Base-by-base conservation (phyloP, 2,113 vertebrate species). In the Heterotis niloticus region DNA sequence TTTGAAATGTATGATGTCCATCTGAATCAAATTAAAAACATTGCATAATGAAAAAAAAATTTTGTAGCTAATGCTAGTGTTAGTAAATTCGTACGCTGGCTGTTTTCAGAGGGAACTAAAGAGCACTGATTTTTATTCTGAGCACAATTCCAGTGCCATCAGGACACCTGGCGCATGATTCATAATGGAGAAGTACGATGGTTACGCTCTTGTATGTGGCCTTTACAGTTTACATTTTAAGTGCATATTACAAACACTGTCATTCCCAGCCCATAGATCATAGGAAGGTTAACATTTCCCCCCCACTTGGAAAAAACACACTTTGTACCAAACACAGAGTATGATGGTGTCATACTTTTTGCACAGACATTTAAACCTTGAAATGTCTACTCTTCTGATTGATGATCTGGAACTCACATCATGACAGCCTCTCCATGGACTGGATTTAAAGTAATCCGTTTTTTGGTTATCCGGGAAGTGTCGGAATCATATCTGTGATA, bases 321-420 rank as follows among this genome's bases (percentile, higher is more conserved):
- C 16, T 78, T 28, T 77, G 67, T 59, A 16, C 70, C n/a, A 28
- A 68, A 57, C 76, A 52, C 51, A 51, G 56, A 24, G 10, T 64
- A 11, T 71, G 78, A 73, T 16, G 34, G n/a, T 56, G 13, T 62
- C 11, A 56, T 26, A 74, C 34, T 72, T 74, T 79, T 59, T 51
- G 14, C 60, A 16, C 71, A 74, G 69, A 66, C 79, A 75, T 72
- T 69, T 68, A 57, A 44, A 75, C 64, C 64, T 75, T 80, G 72
- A 67, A 59, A 83, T 86, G 86, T 75, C 81, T 83, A 83, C 85
- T 82, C 80, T 84, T 85, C 83, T 85, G 81, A 79, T 81, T 66
- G 81, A 86, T 82, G 75, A 18, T 20, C n/a, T 74, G 68, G 52
- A 81, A 81, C 29, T 78, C 75, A 66, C 66, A 71, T 75, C 72